Evolutionary conservation across 2,797 vertebrate species (phyloP).

Genomic region (Cynodonichthys magdalenae): DNA sequence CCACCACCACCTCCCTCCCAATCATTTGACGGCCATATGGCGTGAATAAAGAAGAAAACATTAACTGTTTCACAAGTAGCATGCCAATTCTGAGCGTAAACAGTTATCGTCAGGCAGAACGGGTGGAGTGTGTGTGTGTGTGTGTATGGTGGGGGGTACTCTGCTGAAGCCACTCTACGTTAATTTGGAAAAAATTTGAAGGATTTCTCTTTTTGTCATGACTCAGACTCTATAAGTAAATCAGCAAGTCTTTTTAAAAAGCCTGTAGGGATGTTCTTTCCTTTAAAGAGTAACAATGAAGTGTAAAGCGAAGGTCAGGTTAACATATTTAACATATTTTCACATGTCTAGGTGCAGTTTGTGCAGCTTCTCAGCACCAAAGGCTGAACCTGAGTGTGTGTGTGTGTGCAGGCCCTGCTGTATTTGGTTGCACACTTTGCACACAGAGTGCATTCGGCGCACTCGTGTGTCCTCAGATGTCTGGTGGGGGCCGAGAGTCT

Average conservation of each 20-base stretch:
- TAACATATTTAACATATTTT: slow-evolving; percentile 3
- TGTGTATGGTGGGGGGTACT: slow-evolving; percentile 8
- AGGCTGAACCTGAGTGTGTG: slow-evolving; percentile 1
- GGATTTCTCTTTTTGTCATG: no score
- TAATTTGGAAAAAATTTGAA: slow-evolving; percentile 29
- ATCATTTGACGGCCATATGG: slow-evolving; percentile 72
- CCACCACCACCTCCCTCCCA: slow-evolving; percentile 34
- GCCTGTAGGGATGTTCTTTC: no score
- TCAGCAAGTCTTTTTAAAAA: no score
- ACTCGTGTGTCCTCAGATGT: slow-evolving; percentile 23
- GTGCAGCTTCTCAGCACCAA: slow-evolving; percentile 8
- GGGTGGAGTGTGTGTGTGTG: no score
- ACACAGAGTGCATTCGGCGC: slow-evolving; percentile 28
- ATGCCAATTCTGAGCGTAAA: slow-evolving; percentile 63
- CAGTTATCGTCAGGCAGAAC: slow-evolving; percentile 48
- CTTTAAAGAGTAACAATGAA: slow-evolving; percentile 3
- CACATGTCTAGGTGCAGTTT: slow-evolving; percentile 15
- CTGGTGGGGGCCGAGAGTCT: slow-evolving; percentile 31
- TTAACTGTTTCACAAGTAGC: slow-evolving; percentile 70
- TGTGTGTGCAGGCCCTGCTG: neutral
- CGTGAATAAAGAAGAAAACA: slow-evolving; percentile 67
- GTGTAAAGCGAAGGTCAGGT: slow-evolving; percentile 35
- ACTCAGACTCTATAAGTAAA: no score
- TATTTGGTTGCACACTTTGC: slow-evolving; percentile 10
- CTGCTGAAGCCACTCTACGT: slow-evolving; percentile 23